Evolutionary conservation across 2,113 vertebrate species (phyloP).

Genomic region (Cryptotis parvus): DNA sequence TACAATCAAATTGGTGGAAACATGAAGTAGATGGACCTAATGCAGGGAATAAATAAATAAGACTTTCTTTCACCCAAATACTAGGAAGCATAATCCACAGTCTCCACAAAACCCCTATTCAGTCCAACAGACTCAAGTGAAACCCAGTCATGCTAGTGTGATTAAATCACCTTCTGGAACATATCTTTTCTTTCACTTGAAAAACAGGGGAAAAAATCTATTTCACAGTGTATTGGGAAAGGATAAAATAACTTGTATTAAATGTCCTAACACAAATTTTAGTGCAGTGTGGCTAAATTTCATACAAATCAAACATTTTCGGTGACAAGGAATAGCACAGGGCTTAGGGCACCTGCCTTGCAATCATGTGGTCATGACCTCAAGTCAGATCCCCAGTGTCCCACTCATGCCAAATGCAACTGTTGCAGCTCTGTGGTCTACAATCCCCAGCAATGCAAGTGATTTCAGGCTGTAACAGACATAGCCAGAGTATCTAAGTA

Average conservation of each 20-base stretch:
- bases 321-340: no score
- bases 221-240: not conserved
- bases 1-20: not conserved
- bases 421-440: no score
- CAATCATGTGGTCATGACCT: no score
- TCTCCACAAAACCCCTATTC: not conserved
- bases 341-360: no score
- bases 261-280: not conserved
- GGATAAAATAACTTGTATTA: not conserved
- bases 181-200: not conserved
- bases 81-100: not conserved
- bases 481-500: no score
- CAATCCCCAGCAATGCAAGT: no score
- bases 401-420: no score
- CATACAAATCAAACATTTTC: not conserved
- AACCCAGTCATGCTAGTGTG: not conserved
- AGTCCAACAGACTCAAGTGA: not conserved
- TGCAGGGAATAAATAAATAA: not conserved
- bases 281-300: not conserved
- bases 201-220: not conserved
- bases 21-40: not conserved
- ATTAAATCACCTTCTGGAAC: not conserved
- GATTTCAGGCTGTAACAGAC: no score
- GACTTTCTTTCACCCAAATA: not conserved
- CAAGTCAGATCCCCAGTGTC: no score